Percentiles rank a stretch among this genome's conserved stretches.
Evolutionary conservation across 2,888 invertebrate species (phyloP).

Genomic region (Apeira syringaria): DNA sequence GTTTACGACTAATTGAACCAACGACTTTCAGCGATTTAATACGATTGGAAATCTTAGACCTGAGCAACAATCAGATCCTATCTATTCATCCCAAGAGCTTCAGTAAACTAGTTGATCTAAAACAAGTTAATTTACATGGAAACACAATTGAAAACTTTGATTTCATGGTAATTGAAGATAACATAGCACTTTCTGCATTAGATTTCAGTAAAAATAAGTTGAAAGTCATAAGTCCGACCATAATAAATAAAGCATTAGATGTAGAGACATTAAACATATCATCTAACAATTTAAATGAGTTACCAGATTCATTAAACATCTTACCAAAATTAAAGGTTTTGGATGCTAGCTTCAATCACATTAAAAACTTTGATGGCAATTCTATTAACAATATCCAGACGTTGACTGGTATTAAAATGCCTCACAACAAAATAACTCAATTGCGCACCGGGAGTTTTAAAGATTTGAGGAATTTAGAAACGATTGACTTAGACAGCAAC

Average conservation of each 20-base stretch:
- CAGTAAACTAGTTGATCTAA: constrained; percentile 84
- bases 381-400: constrained; percentile 87
- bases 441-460: constrained; percentile 88
- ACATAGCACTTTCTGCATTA: constrained; percentile 84
- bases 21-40: constrained; percentile 87
- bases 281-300: constrained; percentile 88
- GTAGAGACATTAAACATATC: constrained; percentile 90
- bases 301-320: constrained; percentile 88
- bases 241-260: constrained; percentile 85
- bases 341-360: constrained; percentile 91
- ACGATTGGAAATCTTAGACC: constrained; percentile 88
- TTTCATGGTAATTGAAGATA: constrained; percentile 87
- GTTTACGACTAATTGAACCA: constrained; percentile 87
- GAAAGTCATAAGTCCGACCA: constrained; percentile 85
- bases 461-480: constrained; percentile 87
- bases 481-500: constrained; percentile 92
- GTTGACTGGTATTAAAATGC: constrained; percentile 88
- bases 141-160: constrained; percentile 89
- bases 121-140: constrained; percentile 89
- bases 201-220: constrained; percentile 91
- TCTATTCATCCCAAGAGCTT: constrained; percentile 87
- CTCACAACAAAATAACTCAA: constrained; percentile 89
- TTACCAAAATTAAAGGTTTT: constrained; percentile 87
- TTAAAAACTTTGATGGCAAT: constrained; percentile 87
- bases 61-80: constrained; percentile 89